Percentiles rank a stretch among this genome's conserved stretches.
Evolutionary conservation across 2,888 invertebrate species (phyloP).

Genomic region (Pristionchus mayeri): DNA sequence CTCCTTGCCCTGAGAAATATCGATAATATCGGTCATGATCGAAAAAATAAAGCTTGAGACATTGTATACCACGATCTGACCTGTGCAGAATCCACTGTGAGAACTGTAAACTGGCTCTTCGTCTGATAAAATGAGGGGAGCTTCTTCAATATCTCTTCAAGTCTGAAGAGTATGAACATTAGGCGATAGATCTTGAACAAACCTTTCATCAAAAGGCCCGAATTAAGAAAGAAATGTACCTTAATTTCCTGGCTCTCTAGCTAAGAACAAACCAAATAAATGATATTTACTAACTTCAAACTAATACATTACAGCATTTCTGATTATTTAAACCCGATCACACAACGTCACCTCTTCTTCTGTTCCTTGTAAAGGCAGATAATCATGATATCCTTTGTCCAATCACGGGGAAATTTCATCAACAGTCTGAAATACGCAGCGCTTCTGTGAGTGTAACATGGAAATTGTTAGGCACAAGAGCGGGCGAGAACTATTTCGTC

Average conservation of each 20-base stretch:
- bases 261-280: no score
- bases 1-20: background rate
- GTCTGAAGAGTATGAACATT: no score
- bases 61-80: background rate
- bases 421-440: background rate
- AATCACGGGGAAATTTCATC: background rate
- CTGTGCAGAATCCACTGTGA: conserved; percentile 9
- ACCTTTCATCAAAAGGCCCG: no score
- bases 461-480: no score
- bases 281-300: background rate
- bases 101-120: background rate
- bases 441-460: no score
- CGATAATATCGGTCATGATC: background rate
- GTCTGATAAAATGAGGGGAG: background rate
- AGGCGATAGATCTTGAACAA: no score
- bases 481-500: no score
- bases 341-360: background rate
- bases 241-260: no score
- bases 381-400: background rate
- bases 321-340: no score
- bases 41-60: background rate
- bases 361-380: conserved; percentile 8
- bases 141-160: background rate
- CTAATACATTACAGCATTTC: no score
- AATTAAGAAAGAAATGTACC: no score